phyloP scores from a whole-genome alignment of 2,113 vertebrate species.

The Peucedramus taeniatus region DNA sequence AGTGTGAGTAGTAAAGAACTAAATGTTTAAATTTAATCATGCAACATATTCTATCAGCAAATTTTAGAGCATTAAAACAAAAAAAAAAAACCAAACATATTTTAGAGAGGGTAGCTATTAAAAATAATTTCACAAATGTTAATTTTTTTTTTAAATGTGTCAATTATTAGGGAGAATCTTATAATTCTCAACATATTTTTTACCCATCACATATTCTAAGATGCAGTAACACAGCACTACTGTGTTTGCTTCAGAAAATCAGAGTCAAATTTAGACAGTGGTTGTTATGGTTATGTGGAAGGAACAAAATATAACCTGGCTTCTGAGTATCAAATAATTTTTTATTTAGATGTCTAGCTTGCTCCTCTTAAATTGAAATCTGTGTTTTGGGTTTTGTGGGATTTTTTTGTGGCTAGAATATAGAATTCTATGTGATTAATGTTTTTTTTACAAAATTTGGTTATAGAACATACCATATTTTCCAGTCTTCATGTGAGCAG shows the following conservation, averaged over 20 bases:
- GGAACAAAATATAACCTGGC: neutral
- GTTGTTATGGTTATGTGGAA: neutral
- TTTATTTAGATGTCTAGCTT: neutral
- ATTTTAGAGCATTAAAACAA: neutral
- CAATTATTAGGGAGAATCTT: neutral
- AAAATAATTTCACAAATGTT: neutral
- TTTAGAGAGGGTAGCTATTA: neutral
- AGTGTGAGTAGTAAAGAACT: neutral
- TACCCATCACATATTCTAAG: neutral
- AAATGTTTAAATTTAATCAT: neutral
- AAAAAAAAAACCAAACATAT: neutral
- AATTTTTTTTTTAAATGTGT: neutral
- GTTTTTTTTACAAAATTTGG: rapidly evolving
- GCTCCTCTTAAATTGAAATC: neutral
- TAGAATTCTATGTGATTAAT: neutral
- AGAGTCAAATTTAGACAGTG: neutral
- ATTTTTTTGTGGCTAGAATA: neutral
- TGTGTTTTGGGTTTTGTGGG: neutral
- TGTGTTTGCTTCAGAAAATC: neutral
- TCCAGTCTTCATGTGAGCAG: neutral
- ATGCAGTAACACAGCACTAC: neutral
- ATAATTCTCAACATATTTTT: neutral
- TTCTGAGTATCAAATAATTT: neutral
- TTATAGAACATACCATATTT: neutral
- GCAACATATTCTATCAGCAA: neutral